Base-by-base conservation (phyloP, 2,888 invertebrate genomes). In the Gandaritis pyraliata region DNA sequence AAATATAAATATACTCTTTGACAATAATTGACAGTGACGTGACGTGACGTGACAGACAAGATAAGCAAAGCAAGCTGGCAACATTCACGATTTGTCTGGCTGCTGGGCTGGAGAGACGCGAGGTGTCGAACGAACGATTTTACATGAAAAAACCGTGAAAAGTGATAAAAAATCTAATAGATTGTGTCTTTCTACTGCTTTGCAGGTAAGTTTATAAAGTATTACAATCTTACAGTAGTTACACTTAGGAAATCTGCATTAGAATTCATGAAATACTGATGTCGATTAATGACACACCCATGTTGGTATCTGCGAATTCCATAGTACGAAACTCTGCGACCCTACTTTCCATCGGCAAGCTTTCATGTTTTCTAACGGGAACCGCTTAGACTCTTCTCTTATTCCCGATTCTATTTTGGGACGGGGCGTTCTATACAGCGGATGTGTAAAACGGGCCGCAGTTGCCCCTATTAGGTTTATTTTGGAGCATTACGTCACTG, bases 401-500 rank as follows among this genome's bases (percentile, higher is more conserved):
- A 29, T 57, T 41, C 12, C 30, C 29, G n/a, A 7, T 33, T 41
- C 33, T 55, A 51, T 51, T 60, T 29, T 39, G 10, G 33, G 54
- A 48, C 41, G 18, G 30, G 60, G 64, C 50, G 54, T 57, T 39
- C 49, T 52, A 51, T 69, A 43, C 70, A 72, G 69, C 77, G 78
- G 78, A 82, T 77, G 74, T 80, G 72, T 75, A 80, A 74, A 80
- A 76, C 79, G 70, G 72, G 62, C 62, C 58, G 41, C 63, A 67
- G 79, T 84, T 85, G 86, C 86, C 88, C 89, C 75, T 89, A 86
- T 81, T 87, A 80, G 83, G 88, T 89, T 89, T 91, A 92, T 91
- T 92, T 91, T 90, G 85, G 90, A 86, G 74, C 85, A 92, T 92
- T 92, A 92, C 92, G 92, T 92, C 92, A 92, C 87, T 85, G 77